Base-by-base conservation (phyloP, 1,140 invertebrate genomes). In the Drosophila paulistorum region DNA sequence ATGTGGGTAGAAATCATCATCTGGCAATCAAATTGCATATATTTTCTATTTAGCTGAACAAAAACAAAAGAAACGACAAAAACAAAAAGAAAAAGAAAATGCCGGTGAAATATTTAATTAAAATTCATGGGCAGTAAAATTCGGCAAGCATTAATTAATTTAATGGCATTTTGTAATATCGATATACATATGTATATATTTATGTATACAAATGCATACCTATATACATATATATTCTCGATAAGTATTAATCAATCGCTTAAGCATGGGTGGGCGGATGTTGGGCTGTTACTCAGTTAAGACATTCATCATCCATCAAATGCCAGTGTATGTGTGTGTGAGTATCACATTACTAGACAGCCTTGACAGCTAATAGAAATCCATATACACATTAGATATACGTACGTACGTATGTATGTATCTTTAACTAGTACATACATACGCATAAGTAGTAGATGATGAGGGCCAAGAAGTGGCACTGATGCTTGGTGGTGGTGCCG, bases 31-130 rank as follows among this genome's bases (percentile, higher is more conserved):
- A 51, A 51, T 51, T 51, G 7, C 17, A 51, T 23, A 51, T 20
- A 45, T 51, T 51, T 51, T 23, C 20, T 11, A 37, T 37, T 48
- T 17, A 20, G 9, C 45, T 20, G 3, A 51, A 51, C 6, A 23
- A 51, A 51, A 51, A 20, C 17, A 51, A 51, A 51, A 51, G 37
- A 39, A 39, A 13, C 5, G 37, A 1, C 33, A 35, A 35, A 35
- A 35, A 35, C 35, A 17, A 48, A 48, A 23, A 23, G 1, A 0
- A 23, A 23, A 17, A 0, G 17, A 17, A 51, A 23, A 23, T 10
- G 20, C 3, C 35, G 42, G 42, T 74, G 39, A 68, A 74, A 75
- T 74, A 61, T 20, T 37, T 75, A 75, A 75, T 75, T 75, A 57
- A 74, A 74, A 30, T 42, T 45, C 71, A 55, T 67, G 11, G 45